Evolutionary conservation across 2,113 vertebrate genomes (phyloP), one percentile per base, ranked within the genome.

Genomic region (Rhabdomys dilectus): DNA sequence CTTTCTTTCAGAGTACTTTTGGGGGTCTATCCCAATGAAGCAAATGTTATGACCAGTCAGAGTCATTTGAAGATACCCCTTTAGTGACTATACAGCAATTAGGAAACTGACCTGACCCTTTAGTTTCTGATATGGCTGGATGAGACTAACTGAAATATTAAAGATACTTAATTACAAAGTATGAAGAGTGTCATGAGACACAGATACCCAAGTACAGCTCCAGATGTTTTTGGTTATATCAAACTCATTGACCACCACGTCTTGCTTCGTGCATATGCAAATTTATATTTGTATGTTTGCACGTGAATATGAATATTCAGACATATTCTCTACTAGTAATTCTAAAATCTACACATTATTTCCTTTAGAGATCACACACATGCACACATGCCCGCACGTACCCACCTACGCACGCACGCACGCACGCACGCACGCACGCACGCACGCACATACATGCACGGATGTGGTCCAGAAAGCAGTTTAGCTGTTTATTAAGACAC

Each of bases 401-500:
- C 9, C n/a, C n/a, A n/a, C n/a, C n/a, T n/a, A n/a, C n/a, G n/a
- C n/a, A n/a, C n/a, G n/a, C 39, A 75, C n/a, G 24, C 72, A 42
- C 77, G n/a, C n/a, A 56, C 51, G 56, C 31, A 56, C 51, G 53
- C 51, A 80, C 42, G 45, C 42, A 75, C 39, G 24, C n/a, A 73
- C 36, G 21, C 70, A 72, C n/a, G 22, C 77, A 11, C 78, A 7
- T 9, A 58, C 10, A n/a, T 3, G 4, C 7, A n/a, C n/a, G 82
- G 91, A 80, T 76, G 91, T 64, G 56, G 62, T 80, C 90, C 70
- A 48, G 39, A 90, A 72, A 76, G 12, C n/a, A 72, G 12, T 66
- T 70, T 89, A 94, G 34, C 29, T 90, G 90, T 42, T 84, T 87
- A 48, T 72, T 89, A n/a, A 84, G 73, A 53, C 42, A 84, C 80